Evolutionary conservation across 2,113 vertebrate genomes (phyloP).

Genomic region (rabbit (Oryctolagus cuniculus)): DNA sequence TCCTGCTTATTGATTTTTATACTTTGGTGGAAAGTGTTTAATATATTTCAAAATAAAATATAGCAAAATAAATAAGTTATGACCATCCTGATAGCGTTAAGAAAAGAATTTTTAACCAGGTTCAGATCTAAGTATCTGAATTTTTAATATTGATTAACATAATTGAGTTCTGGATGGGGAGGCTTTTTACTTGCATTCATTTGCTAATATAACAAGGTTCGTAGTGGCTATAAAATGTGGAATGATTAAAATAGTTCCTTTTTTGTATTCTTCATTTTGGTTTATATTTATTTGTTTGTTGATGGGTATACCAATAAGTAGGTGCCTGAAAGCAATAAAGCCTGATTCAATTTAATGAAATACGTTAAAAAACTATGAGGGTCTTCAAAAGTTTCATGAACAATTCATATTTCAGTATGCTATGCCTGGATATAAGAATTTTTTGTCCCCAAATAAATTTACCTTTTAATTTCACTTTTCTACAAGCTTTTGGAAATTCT

Average conservation of each 20-base stretch:
- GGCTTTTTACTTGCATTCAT: background rate
- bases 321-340: background rate
- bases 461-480: too few species aligned
- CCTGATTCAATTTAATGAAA: too few species aligned
- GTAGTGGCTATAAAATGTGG: background rate
- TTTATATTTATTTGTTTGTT: background rate
- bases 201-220: background rate
- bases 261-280: background rate
- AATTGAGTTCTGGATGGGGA: background rate
- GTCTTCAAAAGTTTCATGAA: too few species aligned
- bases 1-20: conserved; percentile 57
- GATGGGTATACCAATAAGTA: background rate
- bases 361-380: too few species aligned
- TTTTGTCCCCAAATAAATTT: too few species aligned
- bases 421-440: too few species aligned
- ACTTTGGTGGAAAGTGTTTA: background rate
- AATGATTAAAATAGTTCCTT: background rate
- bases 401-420: too few species aligned
- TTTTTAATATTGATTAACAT: conserved; percentile 27
- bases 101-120: background rate
- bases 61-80: conserved; percentile 62
- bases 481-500: too few species aligned
- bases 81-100: background rate
- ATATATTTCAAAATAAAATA: conserved; percentile 57
- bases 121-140: background rate